These are phyloP conservation scores for Melikaiella ostensackeni DNA, from an alignment of 2,888 invertebrate species.

Conservation along the genomic window DNA sequence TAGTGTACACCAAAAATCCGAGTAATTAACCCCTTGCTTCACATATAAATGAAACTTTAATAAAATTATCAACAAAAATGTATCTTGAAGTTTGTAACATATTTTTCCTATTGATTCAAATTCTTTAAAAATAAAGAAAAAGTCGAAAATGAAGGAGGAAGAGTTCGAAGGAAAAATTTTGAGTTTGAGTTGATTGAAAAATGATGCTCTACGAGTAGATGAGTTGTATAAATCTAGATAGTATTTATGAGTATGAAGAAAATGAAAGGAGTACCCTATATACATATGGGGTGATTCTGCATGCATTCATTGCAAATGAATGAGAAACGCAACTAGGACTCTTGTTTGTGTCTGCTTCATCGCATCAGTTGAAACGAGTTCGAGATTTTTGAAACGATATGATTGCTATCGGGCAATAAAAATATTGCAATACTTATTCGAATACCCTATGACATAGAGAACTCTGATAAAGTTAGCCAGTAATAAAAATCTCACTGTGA, in stretches of 20 bases:
- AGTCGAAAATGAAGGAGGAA: background rate
- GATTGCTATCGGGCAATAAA: slow-evolving; percentile 24
- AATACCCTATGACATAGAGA: slow-evolving; percentile 23
- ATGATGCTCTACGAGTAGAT: background rate
- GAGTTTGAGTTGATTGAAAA: background rate
- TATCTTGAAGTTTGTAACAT: background rate
- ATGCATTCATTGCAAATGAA: slow-evolving; percentile 35
- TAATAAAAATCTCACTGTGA: slow-evolving; percentile 19
- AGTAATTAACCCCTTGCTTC: no score
- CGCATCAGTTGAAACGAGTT: slow-evolving; percentile 33
- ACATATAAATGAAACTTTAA: no score
- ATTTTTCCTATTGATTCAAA: background rate
- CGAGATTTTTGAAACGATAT: slow-evolving; percentile 34
- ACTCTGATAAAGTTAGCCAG: slow-evolving; percentile 26
- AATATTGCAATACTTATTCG: slow-evolving; percentile 24
- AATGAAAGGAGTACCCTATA: slow-evolving; percentile 3
- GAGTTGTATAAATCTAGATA: background rate
- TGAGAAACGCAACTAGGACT: slow-evolving; percentile 16
- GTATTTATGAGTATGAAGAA: background rate
- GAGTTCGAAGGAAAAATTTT: background rate
- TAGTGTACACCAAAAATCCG: no score
- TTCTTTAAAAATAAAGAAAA: no score
- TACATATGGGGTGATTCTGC: background rate
- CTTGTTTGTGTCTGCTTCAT: slow-evolving; percentile 13
- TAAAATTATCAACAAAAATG: background rate